Percentiles rank a stretch among this genome's conserved stretches.
Evolutionary conservation across 2,113 vertebrate genomes (phyloP).

Genomic region (Entelurus aequoreus): DNA sequence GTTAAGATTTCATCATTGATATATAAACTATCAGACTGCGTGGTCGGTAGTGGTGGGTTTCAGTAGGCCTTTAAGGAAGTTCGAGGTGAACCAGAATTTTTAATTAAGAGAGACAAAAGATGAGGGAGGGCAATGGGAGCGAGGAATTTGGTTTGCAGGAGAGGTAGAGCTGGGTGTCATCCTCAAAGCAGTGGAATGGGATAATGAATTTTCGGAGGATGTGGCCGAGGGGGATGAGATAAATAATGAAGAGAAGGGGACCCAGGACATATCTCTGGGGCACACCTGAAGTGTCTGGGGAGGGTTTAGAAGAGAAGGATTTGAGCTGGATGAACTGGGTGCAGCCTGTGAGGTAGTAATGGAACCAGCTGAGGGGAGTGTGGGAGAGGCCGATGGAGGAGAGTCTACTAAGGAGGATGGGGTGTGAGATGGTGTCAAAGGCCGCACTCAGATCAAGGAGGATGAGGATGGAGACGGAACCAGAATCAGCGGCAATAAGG

Average conservation of each 20-base stretch:
- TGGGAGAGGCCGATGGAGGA: conserved; percentile 5
- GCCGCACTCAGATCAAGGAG: neutral
- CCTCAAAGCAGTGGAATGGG: neutral
- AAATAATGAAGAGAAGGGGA: neutral
- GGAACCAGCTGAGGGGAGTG: neutral
- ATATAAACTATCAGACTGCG: too few relatives aligned
- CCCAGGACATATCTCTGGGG: neutral
- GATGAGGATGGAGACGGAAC: neutral
- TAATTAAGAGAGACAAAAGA: neutral
- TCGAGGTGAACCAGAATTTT: neutral
- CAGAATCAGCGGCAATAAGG: neutral
- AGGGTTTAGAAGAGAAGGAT: neutral
- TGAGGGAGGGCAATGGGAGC: neutral
- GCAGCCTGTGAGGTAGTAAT: neutral
- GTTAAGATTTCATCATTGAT: too few relatives aligned
- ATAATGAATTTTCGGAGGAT: neutral
- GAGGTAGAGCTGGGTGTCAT: neutral
- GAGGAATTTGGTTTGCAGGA: neutral
- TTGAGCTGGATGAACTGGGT: neutral
- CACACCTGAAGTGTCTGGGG: neutral
- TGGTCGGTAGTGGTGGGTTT: too few relatives aligned
- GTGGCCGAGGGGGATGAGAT: neutral
- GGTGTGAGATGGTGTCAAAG: neutral
- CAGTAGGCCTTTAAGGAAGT: too few relatives aligned
- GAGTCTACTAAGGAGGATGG: neutral